These are phyloP conservation scores for Tympanuchus pallidicinctus DNA, from an alignment of 2,113 vertebrate species.

Conservation along the genomic window DNA sequence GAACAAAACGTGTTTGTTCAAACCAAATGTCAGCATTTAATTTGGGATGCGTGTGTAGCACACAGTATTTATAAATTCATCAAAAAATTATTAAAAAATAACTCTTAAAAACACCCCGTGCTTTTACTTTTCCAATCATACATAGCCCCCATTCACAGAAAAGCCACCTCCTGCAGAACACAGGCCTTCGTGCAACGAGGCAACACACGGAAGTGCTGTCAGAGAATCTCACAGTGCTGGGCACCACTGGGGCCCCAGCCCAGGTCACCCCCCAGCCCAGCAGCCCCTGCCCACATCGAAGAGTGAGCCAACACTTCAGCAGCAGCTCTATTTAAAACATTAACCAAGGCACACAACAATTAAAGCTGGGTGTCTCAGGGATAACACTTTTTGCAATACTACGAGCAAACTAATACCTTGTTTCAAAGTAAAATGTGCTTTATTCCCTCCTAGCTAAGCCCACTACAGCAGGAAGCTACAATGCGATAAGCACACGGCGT, in stretches of 20 bases:
- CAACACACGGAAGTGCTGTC: too few relatives aligned
- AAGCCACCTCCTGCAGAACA: too few relatives aligned
- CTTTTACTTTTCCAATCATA: not conserved
- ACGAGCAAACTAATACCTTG: not conserved
- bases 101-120: not conserved
- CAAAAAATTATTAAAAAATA: not conserved
- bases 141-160: too few relatives aligned
- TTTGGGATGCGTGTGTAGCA: too few relatives aligned
- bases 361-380: accelerated
- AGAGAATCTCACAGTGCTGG: too few relatives aligned
- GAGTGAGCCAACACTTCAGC: not conserved
- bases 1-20: not conserved
- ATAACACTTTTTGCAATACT: accelerated
- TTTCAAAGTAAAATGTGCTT: accelerated
- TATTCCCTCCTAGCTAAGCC: accelerated
- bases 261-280: not conserved
- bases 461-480: not conserved
- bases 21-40: not conserved
- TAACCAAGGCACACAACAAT: accelerated
- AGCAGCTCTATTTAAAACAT: not conserved
- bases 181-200: too few relatives aligned
- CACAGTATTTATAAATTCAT: not conserved
- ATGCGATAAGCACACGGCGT: not conserved
- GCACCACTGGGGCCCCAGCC: too few relatives aligned
- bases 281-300: not conserved